A percentile compares a stretch with the other conserved stretches of the same genome.
Evolutionary conservation across 2,888 invertebrate species (phyloP).

Genomic region (Mystacides longicornis): DNA sequence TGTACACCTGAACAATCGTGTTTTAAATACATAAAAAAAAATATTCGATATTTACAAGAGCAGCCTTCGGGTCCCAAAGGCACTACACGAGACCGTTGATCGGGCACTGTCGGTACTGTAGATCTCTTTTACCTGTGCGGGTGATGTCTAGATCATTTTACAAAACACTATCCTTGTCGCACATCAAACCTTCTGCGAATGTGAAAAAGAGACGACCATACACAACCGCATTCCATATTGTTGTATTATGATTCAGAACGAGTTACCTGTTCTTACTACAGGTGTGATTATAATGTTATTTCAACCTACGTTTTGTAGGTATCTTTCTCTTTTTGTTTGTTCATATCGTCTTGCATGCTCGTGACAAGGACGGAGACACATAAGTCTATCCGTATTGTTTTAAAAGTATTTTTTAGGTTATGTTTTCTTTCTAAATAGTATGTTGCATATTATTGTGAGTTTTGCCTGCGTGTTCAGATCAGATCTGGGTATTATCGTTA

Average conservation of each 20-base stretch:
- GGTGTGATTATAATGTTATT: slow-evolving; percentile 7
- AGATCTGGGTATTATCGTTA: no score
- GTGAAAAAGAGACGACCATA: slow-evolving; percentile 4
- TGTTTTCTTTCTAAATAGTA: no score
- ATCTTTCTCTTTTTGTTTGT: no score
- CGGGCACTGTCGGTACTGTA: slow-evolving; percentile 41
- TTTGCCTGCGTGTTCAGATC: no score
- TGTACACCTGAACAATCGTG: slow-evolving; percentile 15
- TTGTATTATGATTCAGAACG: slow-evolving; percentile 16
- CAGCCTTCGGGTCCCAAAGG: slow-evolving; percentile 37
- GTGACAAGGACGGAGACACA: background rate
- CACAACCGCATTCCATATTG: background rate
- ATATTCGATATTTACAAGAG: no score
- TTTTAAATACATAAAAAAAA: slow-evolving; percentile 19
- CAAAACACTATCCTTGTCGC: slow-evolving; percentile 6
- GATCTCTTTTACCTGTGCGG: slow-evolving; percentile 41
- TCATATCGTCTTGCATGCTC: no score
- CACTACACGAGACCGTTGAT: slow-evolving; percentile 48
- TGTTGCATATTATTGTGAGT: no score
- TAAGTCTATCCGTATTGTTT: no score
- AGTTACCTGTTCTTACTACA: slow-evolving; percentile 17
- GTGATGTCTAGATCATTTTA: slow-evolving; percentile 23
- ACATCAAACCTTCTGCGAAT: background rate
- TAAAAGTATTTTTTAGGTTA: no score
- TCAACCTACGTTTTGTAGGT: background rate